Evolutionary conservation across 2,888 invertebrate genomes (phyloP), one percentile per base, ranked within the genome.

Genomic region (Odontothrips loti): DNA sequence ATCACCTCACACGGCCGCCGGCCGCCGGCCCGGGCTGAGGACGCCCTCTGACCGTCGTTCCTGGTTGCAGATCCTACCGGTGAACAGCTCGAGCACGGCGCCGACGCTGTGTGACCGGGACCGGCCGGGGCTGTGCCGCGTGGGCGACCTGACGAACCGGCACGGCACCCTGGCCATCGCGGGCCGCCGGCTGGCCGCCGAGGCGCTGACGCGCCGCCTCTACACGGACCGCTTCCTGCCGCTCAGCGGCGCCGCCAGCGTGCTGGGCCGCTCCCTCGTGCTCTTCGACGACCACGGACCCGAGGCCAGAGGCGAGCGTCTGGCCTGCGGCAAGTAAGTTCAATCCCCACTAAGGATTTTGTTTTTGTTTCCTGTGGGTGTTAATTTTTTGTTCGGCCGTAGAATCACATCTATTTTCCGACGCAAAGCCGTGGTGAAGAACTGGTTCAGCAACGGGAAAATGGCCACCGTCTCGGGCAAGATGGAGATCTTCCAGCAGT

Each of bases 251-350:
- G 90, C 90, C 23, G 89, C 92, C 85, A 92, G 92, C 83, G 90
- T 96, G 85, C 86, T 97, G 85, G 95, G 94, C 80, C 94, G 93
- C 86, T 95, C 97, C 11, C 88, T 98, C 51, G 95, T 96, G 1
- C 90, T 98, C 80, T 95, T 94, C 85, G 96, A 95, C 86, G 96
- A 96, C 86, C 91, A 93, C 85, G 95, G 95, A 0, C 96, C 96
- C 0, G 92, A 93, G 83, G 96, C 96, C 0, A 89, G 97, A 83
- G 97, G 97, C 20, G 95, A 96, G 87, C 88, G 97, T 83, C 89
- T 97, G 86, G 96, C 95, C 0, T 98, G 98, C 87, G 94, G 96
- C 12, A 91, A 91, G 95, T 96, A 87, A 80, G 47, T 27, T 75
- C 51, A 81, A 79, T 79, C 23, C 27, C 80, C 43, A 43, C 34